Evolutionary conservation across 2,113 vertebrate species (phyloP).

Genomic region (Excalfactoria chinensis): DNA sequence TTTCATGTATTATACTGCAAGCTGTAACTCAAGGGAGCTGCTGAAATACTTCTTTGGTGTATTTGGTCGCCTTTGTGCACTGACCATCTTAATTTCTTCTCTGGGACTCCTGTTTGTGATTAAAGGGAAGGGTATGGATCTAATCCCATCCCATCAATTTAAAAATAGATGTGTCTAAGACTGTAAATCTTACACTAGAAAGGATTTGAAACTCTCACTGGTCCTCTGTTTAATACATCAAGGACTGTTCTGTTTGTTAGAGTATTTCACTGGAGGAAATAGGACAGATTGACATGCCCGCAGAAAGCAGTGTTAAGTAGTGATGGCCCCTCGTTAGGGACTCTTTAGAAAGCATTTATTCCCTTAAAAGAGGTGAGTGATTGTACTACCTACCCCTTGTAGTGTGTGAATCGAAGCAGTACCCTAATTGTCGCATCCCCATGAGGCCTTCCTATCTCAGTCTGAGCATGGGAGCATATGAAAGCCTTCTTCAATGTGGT

Average conservation of each 20-base stretch:
- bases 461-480: not conserved
- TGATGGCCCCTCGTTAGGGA: not conserved
- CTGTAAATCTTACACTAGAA: not conserved
- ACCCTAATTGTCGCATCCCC: not conserved
- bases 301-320: not conserved
- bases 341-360: not conserved
- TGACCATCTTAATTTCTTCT: not conserved
- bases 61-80: not conserved
- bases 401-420: not conserved
- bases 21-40: not conserved
- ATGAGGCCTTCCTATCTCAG: not conserved
- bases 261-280: not conserved
- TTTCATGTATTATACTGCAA: not conserved
- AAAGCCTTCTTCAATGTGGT: not conserved
- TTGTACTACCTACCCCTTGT: not conserved
- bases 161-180: not conserved
- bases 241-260: not conserved
- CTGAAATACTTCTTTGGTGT: not conserved
- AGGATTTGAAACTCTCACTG: not conserved
- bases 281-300: not conserved
- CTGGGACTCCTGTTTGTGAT: not conserved
- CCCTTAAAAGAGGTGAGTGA: not conserved
- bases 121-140: not conserved
- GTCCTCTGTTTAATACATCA: not conserved
- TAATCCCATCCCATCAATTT: not conserved